Evolutionary conservation across 2,113 vertebrate genomes (phyloP), one percentile per base, ranked within the genome.

Genomic region (Proterorhinus semilunaris): DNA sequence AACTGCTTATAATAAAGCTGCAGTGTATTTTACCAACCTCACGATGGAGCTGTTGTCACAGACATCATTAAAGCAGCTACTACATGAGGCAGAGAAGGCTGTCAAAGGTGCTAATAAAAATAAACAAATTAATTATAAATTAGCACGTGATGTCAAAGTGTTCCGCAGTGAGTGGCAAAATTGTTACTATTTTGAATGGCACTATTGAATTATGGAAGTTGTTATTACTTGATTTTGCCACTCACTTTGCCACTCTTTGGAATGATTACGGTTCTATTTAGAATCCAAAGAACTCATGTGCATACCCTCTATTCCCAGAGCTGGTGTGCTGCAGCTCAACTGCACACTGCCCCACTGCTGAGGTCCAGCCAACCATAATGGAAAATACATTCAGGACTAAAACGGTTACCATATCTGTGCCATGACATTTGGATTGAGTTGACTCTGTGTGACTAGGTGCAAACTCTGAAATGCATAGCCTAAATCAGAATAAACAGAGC

Each of bases 1-100:
- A 96, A 96, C 96, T 83, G 88, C 84, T 74, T 89, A 83, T 78
- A 21, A 42, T 6, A 54, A 80, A 74, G 77, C 51, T 75, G 76
- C 84, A 88, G 82, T 58, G 76, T 46, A 62, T 16, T 66, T 7
- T 50, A 55, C 59, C 76, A 63, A 75, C 91, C 92, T 81, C 73
- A 53, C 72, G 68, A 90, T 78, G 90, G 81, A 82, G 89, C 89
- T 88, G 69, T 87, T 79, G 90, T 87, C 68, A 80, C 79, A 82
- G 46, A 79, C 68, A 36, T 36, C 27, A 36, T 36, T 36, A 36
- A 36, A 36, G 3, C 3, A 36, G 27, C 27, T 36, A 5, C 27
- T 36, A 36, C 27, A 36, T 36, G 27, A 36, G 27, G 27, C 27
- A 36, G 27, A 36, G 27, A 5, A 36, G 27, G 27, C 27, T 36